Base-by-base conservation (phyloP, 1,140 invertebrate species). In the Sitodiplosis mosellana region DNA sequence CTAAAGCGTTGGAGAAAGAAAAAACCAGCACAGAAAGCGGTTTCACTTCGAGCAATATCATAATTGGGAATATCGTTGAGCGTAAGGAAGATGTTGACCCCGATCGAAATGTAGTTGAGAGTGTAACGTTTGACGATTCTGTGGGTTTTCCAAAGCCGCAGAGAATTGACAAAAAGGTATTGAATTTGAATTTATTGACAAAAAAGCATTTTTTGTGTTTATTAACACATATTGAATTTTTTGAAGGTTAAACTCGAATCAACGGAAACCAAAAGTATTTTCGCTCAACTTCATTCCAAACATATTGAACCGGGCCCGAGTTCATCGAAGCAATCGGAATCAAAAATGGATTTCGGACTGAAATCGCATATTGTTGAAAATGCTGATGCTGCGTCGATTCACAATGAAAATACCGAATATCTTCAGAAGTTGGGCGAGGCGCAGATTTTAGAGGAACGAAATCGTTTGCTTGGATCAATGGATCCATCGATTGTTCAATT, bases 381-480 rank as follows among this genome's bases (percentile, higher is more conserved):
- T 19, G 47, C 58, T 14, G 72, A 75, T 53, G 69, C 72, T 20
- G 59, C 71, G 44, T 55, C 61, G 50, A 84, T 90, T 54, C 83
- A 90, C 54, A 58, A 70, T 51, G 77, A 84, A 64, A 92, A 91
- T 66, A 18, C 81, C 1, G 60, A 75, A 55, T 65, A 73, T 48
- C 55, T 92, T 2, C 67, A 66, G 33, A 57, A 69, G 56, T 86
- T 92, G 82, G 73, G 71, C 2, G 59, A 76, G 50, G 69, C 78
- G 49, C 81, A 93, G 57, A 89, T 92, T 52, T 54, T 83, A 17
- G 66, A 72, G 45, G 85, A 88, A 64, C 74, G 78, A 56, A 59
- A 77, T 50, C 77, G 80, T 57, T 53, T 79, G 33, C 55, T 89
- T 5, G 27, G 27, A 27, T 5, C 27, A 27, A 56, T 87, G 47